Conservation (phyloP, 2,797 vertebrate genomes). For the Acropternis orthonyx region DNA sequence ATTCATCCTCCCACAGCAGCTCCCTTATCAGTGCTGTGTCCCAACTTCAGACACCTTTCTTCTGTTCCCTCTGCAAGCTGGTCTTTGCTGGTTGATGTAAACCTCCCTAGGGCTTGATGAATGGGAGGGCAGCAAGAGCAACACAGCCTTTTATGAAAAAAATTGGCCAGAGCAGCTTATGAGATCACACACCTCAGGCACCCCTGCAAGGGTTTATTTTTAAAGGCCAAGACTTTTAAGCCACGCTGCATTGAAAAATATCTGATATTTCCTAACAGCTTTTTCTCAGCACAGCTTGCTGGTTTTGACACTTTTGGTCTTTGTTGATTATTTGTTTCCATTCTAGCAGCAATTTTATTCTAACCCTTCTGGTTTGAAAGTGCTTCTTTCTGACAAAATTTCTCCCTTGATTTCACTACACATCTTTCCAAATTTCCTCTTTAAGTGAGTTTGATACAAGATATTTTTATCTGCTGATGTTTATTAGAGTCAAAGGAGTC, state of each 20-base stretch:
- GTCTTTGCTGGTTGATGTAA: neutral
- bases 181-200: neutral
- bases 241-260: neutral
- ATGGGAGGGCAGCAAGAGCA: neutral
- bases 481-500: neutral
- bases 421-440: neutral
- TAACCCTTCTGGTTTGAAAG: neutral
- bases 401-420: neutral
- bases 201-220: neutral
- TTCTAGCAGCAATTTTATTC: neutral
- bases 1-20: neutral
- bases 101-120: neutral
- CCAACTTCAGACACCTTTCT: neutral
- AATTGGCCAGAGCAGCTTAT: neutral
- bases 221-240: neutral
- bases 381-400: neutral
- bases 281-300: neutral
- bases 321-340: neutral
- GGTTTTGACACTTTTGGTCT: neutral
- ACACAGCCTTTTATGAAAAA: neutral
- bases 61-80: neutral
- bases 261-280: neutral
- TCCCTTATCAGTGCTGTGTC: neutral
- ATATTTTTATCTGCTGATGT: neutral
- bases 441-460: neutral